These are phyloP conservation scores for Axea sp. DNA, from an alignment of 2,888 invertebrate genomes.

Conservation along the genomic window DNA sequence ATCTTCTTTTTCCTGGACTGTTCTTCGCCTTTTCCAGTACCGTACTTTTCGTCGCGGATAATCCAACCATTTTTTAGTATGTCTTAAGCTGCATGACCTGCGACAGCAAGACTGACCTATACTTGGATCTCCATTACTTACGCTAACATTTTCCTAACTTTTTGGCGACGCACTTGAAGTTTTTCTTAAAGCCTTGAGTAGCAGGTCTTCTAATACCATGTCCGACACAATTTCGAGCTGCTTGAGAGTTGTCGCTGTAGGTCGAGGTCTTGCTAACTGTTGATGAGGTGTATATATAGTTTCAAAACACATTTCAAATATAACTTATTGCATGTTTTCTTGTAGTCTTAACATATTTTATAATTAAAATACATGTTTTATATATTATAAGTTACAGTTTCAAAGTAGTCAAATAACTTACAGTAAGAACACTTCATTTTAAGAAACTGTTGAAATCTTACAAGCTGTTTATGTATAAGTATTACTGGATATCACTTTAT, in stretches of 20 bases:
- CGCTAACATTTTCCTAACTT: constrained; percentile 56
- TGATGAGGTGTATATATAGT: constrained; percentile 35
- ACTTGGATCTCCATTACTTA: constrained; percentile 32
- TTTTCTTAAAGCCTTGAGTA: constrained; percentile 55
- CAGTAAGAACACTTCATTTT: constrained; percentile 6
- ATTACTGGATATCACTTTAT: too few species aligned
- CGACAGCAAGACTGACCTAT: constrained; percentile 47
- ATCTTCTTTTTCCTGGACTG: constrained; percentile 44
- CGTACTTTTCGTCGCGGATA: constrained; percentile 43
- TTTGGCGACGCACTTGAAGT: constrained; percentile 53
- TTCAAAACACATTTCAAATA: constrained; percentile 29
- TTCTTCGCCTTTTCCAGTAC: constrained; percentile 21
- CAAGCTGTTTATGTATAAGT: too few species aligned
- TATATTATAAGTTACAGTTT: constrained; percentile 18
- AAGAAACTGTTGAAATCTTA: constrained; percentile 1
- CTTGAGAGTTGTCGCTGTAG: constrained; percentile 43
- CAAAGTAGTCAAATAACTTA: constrained; percentile 11
- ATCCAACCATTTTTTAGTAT: constrained; percentile 54
- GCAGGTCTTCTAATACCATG: constrained; percentile 53
- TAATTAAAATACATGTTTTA: constrained; percentile 23
- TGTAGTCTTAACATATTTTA: constrained; percentile 24
- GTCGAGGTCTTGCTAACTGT: constrained; percentile 59
- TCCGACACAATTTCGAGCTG: constrained; percentile 53
- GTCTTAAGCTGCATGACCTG: constrained; percentile 35
- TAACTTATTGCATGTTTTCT: constrained; percentile 36